Percentiles rank a stretch among this genome's conserved stretches.
Conservation (phyloP, 1,140 invertebrate species). For the Nephotettix cincticeps region DNA sequence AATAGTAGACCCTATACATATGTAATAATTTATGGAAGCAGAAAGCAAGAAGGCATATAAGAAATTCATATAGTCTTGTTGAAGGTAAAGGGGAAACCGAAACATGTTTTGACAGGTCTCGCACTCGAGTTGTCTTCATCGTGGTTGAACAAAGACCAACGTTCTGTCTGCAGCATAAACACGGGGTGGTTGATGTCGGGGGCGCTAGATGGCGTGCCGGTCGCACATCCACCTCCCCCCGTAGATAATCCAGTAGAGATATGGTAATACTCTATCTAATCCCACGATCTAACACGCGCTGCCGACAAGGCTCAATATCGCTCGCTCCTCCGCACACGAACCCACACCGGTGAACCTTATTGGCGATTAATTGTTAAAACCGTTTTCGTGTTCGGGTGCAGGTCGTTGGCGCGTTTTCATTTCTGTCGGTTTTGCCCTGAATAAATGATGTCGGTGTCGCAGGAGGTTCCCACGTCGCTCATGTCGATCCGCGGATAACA, state of each 20-base stretch:
- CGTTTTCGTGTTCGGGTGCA: neutral
- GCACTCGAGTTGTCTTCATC: conserved; percentile 1
- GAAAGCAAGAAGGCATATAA: too few species aligned
- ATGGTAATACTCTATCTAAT: conserved; percentile 25
- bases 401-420: neutral
- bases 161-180: neutral
- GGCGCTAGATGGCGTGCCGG: neutral
- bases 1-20: too few species aligned
- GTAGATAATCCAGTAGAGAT: conserved; percentile 23
- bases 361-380: conserved; percentile 14
- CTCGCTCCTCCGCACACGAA: neutral
- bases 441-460: neutral
- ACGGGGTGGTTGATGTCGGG: too few species aligned
- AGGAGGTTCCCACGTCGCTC: neutral
- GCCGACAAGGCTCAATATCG: conserved; percentile 23
- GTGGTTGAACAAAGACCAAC: conserved; percentile 24
- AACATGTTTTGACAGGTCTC: conserved; percentile 22
- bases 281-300: conserved; percentile 23
- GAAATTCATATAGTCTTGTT: too few species aligned
- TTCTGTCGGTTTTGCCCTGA: neutral
- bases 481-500: conserved; percentile 15
- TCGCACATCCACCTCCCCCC: neutral
- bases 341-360: conserved; percentile 8
- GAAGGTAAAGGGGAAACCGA: neutral
- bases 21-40: too few species aligned